These are phyloP conservation scores for Drosophila formosana DNA, from an alignment of 2,888 invertebrate genomes.

Conservation along the genomic window DNA sequence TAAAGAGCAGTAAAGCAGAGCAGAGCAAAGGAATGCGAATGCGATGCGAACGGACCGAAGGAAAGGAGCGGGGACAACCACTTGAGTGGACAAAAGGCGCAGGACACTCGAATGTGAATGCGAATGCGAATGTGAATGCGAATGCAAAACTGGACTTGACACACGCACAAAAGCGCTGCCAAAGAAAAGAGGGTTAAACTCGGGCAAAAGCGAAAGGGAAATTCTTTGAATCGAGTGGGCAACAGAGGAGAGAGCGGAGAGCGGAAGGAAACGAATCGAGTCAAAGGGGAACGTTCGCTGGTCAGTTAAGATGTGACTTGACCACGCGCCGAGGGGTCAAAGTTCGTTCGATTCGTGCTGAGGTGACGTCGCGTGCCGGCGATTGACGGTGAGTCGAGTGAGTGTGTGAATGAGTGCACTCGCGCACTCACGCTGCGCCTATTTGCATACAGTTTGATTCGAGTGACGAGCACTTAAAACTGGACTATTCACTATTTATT, in stretches of 20 bases:
- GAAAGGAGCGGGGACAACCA: slow-evolving; percentile 39
- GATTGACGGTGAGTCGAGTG: slow-evolving; percentile 44
- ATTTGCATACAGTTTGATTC: too few relatives aligned
- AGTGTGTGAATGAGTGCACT: slow-evolving; percentile 36
- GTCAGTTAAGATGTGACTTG: slow-evolving; percentile 39
- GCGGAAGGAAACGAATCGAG: too few relatives aligned
- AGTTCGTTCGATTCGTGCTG: slow-evolving; percentile 19
- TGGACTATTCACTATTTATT: not conserved
- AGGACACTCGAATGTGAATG: slow-evolving; percentile 39
- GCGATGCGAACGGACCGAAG: not conserved
- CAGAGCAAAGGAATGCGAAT: slow-evolving; percentile 35
- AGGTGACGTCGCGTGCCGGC: slow-evolving; percentile 34
- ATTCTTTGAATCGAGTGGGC: not conserved
- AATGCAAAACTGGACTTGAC: slow-evolving; percentile 70
- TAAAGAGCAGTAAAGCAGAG: slow-evolving; percentile 56
- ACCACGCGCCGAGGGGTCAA: slow-evolving; percentile 51
- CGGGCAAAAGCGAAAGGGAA: slow-evolving; percentile 6
- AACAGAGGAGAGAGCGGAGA: too few relatives aligned
- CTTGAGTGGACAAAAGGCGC: slow-evolving; percentile 72
- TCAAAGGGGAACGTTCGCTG: too few relatives aligned
- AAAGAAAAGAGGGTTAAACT: slow-evolving; percentile 8
- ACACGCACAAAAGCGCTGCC: slow-evolving; percentile 68
- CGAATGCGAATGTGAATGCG: not conserved
- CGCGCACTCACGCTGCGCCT: slow-evolving; percentile 9
- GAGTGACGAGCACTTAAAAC: slow-evolving; percentile 33